Evolutionary conservation across 2,888 invertebrate species (phyloP).

Genomic region (Aleiodes alternator): DNA sequence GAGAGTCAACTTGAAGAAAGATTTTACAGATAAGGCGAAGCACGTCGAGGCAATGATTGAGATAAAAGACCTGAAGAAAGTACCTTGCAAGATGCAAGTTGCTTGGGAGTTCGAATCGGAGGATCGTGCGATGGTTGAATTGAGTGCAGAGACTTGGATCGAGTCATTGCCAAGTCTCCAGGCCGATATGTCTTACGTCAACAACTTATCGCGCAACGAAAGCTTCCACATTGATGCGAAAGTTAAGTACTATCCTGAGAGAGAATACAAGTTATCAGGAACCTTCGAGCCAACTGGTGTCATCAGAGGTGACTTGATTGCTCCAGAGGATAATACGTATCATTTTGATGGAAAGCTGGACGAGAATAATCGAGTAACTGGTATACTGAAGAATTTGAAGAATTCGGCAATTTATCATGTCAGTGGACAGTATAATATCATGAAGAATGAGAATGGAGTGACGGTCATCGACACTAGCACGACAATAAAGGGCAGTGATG

Average conservation of each 20-base stretch:
- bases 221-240: slow-evolving; percentile 56
- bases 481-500: slow-evolving; percentile 26
- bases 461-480: slow-evolving; percentile 12
- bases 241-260: slow-evolving; percentile 59
- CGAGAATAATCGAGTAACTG: slow-evolving; percentile 58
- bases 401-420: slow-evolving; percentile 51
- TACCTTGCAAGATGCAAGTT: slow-evolving; percentile 64
- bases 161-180: slow-evolving; percentile 68
- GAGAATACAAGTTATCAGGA: slow-evolving; percentile 60
- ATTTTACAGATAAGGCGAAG: slow-evolving; percentile 82
- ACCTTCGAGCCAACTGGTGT: slow-evolving; percentile 53
- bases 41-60: slow-evolving; percentile 80
- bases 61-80: slow-evolving; percentile 75
- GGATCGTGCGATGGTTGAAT: slow-evolving; percentile 62
- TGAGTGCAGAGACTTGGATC: slow-evolving; percentile 72
- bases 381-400: slow-evolving; percentile 60
- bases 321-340: slow-evolving; percentile 57
- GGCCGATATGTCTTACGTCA: slow-evolving; percentile 62
- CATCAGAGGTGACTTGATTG: slow-evolving; percentile 58
- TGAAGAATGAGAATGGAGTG: slow-evolving; percentile 38
- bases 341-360: slow-evolving; percentile 62
- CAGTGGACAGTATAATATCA: slow-evolving; percentile 44
- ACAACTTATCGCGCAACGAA: slow-evolving; percentile 58
- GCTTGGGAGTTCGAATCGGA: slow-evolving; percentile 69
- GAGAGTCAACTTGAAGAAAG: slow-evolving; percentile 82